These are phyloP conservation scores for Alosa alosa DNA, from an alignment of 2,113 vertebrate genomes.

Conservation along the genomic window DNA sequence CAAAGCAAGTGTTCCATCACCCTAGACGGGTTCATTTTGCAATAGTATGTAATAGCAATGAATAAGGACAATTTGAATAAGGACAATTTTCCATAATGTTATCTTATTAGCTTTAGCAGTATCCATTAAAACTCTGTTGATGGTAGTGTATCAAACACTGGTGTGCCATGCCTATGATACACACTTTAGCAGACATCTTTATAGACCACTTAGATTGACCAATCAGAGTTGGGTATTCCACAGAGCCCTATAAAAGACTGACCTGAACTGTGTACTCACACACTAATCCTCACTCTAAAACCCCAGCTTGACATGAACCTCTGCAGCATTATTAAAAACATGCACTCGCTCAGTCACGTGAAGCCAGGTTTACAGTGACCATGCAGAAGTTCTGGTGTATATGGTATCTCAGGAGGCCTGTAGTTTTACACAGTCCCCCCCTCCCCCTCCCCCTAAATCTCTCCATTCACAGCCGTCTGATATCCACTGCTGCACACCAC, in stretches of 20 bases:
- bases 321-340: not conserved
- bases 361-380: not conserved
- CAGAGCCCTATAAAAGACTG: not conserved
- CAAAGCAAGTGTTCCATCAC: not conserved
- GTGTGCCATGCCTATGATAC: not conserved
- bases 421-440: conserved; percentile 11
- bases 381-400: not conserved
- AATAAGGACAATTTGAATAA: not conserved
- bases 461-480: not conserved
- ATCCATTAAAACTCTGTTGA: not conserved
- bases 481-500: not conserved
- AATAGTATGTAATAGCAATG: not conserved
- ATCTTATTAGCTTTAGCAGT: not conserved
- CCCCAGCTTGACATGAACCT: not conserved
- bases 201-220: not conserved
- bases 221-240: not conserved
- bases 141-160: not conserved
- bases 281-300: not conserved
- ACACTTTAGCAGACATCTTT: not conserved
- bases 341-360: not conserved
- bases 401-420: not conserved
- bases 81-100: not conserved
- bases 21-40: not conserved
- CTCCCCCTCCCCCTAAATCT: not conserved
- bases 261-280: not conserved